These are phyloP conservation scores for Clarias pachynema DNA, from an alignment of 2,797 vertebrate genomes.

Conservation along the genomic window DNA sequence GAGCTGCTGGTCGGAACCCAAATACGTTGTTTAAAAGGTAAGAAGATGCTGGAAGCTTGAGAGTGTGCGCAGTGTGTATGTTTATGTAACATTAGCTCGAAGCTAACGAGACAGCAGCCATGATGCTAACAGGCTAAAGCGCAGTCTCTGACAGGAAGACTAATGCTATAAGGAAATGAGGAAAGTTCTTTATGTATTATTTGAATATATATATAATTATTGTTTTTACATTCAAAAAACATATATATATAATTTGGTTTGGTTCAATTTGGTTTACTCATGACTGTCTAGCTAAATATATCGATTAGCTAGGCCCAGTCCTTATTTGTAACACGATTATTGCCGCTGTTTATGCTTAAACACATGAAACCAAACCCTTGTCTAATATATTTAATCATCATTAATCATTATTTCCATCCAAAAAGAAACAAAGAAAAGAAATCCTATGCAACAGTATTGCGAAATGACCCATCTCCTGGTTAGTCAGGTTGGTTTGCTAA, in stretches of 20 bases:
- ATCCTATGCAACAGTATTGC: not conserved
- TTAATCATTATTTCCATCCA: not conserved
- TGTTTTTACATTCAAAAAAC: too few relatives aligned
- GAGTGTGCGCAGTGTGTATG: not conserved
- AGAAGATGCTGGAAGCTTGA: not conserved
- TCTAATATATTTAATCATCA: too few relatives aligned
- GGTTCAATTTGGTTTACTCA: not conserved
- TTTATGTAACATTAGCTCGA: not conserved
- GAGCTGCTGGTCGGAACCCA: slow-evolving; percentile 3
- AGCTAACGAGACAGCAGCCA: not conserved
- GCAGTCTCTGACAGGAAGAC: not conserved
- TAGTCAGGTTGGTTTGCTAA: not conserved
- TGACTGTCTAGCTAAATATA: not conserved
- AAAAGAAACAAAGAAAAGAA: not conserved
- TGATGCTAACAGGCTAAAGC: slow-evolving; percentile 12
- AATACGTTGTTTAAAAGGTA: slow-evolving; percentile 26
- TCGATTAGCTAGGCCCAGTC: slow-evolving; percentile 2
- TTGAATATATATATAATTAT: too few relatives aligned
- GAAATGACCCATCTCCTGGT: not conserved
- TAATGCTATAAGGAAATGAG: not conserved
- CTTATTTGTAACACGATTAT: not conserved
- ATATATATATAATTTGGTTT: not conserved
- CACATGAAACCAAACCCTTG: not conserved
- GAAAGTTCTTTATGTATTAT: not conserved
- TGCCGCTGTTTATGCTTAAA: not conserved